These are phyloP conservation scores for Galeopsomyia nigrocyanea DNA, from an alignment of 2,888 invertebrate genomes.

Conservation along the genomic window DNA sequence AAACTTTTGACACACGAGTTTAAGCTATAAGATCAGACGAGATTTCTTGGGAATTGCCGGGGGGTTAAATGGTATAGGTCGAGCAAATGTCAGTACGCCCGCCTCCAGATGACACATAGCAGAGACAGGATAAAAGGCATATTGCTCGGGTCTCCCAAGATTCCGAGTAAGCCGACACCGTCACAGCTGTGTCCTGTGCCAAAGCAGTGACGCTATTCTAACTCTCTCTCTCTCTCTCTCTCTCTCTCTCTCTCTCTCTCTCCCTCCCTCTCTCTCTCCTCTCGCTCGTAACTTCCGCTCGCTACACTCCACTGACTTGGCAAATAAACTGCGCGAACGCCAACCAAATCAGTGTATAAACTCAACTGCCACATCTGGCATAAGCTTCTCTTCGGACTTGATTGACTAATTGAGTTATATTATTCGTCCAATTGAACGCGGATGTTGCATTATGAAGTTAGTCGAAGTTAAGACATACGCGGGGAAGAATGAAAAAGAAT, in stretches of 20 bases:
- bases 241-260: slow-evolving; percentile 28
- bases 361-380: too few species aligned
- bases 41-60: not conserved
- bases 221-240: slow-evolving; percentile 10
- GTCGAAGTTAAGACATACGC: too few species aligned
- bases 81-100: not conserved
- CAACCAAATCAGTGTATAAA: too few species aligned
- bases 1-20: too few species aligned
- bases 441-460: too few species aligned
- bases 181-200: slow-evolving; percentile 54
- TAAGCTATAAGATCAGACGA: too few species aligned
- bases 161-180: slow-evolving; percentile 57
- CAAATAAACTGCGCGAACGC: not conserved
- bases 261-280: slow-evolving; percentile 8
- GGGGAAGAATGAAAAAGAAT: too few species aligned
- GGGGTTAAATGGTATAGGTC: not conserved
- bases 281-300: not conserved
- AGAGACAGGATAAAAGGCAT: slow-evolving; percentile 50
- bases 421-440: too few species aligned
- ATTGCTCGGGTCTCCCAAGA: slow-evolving; percentile 45
- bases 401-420: too few species aligned
- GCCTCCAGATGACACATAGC: slow-evolving; percentile 11
- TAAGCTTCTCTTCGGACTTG: not conserved
- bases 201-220: too few species aligned
- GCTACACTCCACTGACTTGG: not conserved